Conservation (phyloP, 2,888 invertebrate species). For the Andrena flavipes region DNA sequence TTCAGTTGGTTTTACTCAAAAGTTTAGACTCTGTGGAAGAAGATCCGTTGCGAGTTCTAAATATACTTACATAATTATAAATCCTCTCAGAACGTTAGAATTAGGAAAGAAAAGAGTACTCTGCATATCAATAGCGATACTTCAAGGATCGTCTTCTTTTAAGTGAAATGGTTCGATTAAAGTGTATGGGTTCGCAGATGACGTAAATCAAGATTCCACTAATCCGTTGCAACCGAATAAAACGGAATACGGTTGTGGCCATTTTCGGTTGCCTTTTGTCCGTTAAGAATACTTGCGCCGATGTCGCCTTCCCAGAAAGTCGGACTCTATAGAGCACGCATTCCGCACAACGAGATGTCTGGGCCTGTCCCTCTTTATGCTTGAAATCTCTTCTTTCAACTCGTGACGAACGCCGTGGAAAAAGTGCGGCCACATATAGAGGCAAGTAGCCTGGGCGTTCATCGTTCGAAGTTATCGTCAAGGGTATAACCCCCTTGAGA, state of each 20-base stretch:
- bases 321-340: not conserved
- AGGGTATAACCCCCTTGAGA: constrained; percentile 27
- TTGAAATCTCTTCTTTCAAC: constrained; percentile 29
- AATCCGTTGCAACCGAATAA: not conserved
- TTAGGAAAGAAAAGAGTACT: too few species aligned
- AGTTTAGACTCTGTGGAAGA: not conserved
- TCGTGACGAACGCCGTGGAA: constrained; percentile 20
- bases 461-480: constrained; percentile 41
- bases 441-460: constrained; percentile 30
- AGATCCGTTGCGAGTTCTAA: not conserved
- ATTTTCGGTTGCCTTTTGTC: not conserved
- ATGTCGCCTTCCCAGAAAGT: constrained; percentile 10
- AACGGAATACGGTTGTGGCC: not conserved
- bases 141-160: too few species aligned
- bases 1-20: not conserved
- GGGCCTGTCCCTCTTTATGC: constrained; percentile 19
- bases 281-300: not conserved
- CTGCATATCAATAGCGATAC: too few species aligned
- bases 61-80: too few species aligned
- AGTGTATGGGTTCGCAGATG: too few species aligned
- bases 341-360: not conserved
- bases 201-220: not conserved
- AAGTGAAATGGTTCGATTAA: too few species aligned
- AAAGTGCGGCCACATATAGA: constrained; percentile 18
- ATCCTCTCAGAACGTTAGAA: too few species aligned